Conservation (phyloP, 1,140 invertebrate species). For the Bathynomus jamesi region DNA sequence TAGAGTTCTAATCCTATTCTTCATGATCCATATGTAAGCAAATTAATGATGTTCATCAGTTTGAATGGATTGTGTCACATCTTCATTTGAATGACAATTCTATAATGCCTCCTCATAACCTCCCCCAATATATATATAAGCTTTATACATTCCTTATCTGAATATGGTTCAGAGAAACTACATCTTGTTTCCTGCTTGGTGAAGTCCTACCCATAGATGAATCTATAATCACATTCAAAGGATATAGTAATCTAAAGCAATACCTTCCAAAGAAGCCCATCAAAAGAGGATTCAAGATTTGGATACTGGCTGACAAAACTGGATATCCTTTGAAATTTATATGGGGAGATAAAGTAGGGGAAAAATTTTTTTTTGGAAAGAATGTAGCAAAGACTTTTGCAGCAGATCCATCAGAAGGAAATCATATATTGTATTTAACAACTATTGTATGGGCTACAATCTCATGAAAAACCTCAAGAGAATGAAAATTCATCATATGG, state of each 20-base stretch:
- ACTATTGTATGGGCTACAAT: slow-evolving; percentile 43
- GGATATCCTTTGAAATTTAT: slow-evolving; percentile 45
- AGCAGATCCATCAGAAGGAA: no score
- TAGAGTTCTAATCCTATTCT: no score
- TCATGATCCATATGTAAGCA: no score
- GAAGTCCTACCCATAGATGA: slow-evolving; percentile 36
- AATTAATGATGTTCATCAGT: no score
- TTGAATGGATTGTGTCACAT: slow-evolving; percentile 8
- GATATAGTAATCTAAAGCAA: slow-evolving; percentile 37
- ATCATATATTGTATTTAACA: slow-evolving; percentile 43
- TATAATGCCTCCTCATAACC: neutral
- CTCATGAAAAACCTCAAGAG: slow-evolving; percentile 41
- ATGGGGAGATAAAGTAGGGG: no score
- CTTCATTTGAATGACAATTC: slow-evolving; percentile 18
- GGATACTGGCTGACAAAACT: slow-evolving; percentile 38
- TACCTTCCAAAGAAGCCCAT: no score
- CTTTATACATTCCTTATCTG: neutral
- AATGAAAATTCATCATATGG: slow-evolving; percentile 40
- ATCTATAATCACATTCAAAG: slow-evolving; percentile 39
- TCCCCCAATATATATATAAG: slow-evolving; percentile 4
- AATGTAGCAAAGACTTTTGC: slow-evolving; percentile 41
- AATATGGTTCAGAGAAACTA: neutral
- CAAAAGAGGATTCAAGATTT: slow-evolving; percentile 46
- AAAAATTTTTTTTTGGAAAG: slow-evolving; percentile 40
- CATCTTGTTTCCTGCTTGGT: no score